A percentile compares a stretch with the other conserved stretches of the same genome.
These are phyloP conservation scores for Trachurus trachurus DNA, from an alignment of 2,797 vertebrate species.

Conservation along the genomic window DNA sequence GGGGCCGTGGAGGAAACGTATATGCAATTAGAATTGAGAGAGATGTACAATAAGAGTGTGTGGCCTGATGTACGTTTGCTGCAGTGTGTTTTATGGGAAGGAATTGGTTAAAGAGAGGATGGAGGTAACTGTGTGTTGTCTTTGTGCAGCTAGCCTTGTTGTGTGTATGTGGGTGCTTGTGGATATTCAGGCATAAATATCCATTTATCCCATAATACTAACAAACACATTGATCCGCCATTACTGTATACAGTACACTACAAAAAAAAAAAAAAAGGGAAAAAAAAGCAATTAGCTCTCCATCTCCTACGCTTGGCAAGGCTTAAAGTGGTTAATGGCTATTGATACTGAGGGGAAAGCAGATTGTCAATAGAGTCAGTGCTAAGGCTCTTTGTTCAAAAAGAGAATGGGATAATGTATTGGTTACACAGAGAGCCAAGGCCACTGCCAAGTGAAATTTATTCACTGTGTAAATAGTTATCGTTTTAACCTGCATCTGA, in stretches of 20 bases:
- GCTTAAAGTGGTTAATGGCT: conserved; percentile 75
- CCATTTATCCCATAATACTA: conserved; percentile 60
- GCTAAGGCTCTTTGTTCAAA: conserved; percentile 50
- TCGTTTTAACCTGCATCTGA: conserved; percentile 31
- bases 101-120: conserved; percentile 7
- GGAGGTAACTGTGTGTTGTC: conserved; percentile 3
- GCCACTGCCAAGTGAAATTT: conserved; percentile 29
- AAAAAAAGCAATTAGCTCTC: conserved; percentile 68
- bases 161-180: conserved; percentile 24
- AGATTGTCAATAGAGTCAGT: conserved; percentile 65
- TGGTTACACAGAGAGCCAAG: conserved; percentile 22
- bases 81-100: neutral
- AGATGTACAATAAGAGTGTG: neutral
- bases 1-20: neutral
- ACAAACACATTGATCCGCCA: conserved; percentile 69
- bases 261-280: conserved; percentile 36
- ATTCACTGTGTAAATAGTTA: conserved; percentile 11
- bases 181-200: conserved; percentile 56
- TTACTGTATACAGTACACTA: conserved; percentile 61
- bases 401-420: conserved; percentile 45
- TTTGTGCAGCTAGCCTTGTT: neutral
- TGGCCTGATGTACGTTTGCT: neutral
- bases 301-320: conserved; percentile 63
- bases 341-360: conserved; percentile 72
- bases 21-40: neutral